These are phyloP conservation scores for Coleophora flavipennella DNA, from an alignment of 2,888 invertebrate species.

Conservation along the genomic window DNA sequence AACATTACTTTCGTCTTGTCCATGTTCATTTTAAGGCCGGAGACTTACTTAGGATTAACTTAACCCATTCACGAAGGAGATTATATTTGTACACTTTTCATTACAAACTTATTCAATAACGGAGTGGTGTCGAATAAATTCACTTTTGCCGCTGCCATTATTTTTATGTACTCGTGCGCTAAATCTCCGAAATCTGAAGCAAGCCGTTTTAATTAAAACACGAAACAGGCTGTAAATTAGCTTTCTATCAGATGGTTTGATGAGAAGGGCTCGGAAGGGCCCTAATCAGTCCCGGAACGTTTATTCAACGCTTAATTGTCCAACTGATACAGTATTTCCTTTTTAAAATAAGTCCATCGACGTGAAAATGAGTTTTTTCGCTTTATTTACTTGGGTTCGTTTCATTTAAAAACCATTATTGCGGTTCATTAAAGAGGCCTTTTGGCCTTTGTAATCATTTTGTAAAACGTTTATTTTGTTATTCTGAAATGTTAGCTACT, in stretches of 20 bases:
- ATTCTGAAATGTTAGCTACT: too few relatives aligned
- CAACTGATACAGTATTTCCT: neutral
- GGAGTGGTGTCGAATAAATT: too few relatives aligned
- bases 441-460: too few relatives aligned
- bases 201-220: conserved; percentile 34
- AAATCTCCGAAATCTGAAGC: conserved; percentile 12
- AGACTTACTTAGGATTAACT: too few relatives aligned
- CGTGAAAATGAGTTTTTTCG: neutral
- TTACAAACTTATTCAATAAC: conserved; percentile 5
- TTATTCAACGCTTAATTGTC: conserved; percentile 2
- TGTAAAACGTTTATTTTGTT: too few relatives aligned
- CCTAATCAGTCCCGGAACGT: conserved; percentile 3
- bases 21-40: too few relatives aligned
- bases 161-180: conserved; percentile 11
- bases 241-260: conserved; percentile 24
- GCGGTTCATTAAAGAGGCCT: too few relatives aligned
- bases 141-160: neutral
- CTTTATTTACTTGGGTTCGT: too few relatives aligned
- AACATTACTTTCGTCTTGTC: too few relatives aligned
- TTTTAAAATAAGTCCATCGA: neutral
- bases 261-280: conserved; percentile 11
- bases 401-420: too few relatives aligned
- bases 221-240: conserved; percentile 31
- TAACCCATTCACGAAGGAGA: too few relatives aligned
- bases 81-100: conserved; percentile 1